phyloP scores from a whole-genome alignment of 2,797 vertebrate species.

The Setipinna tenuifilis region DNA sequence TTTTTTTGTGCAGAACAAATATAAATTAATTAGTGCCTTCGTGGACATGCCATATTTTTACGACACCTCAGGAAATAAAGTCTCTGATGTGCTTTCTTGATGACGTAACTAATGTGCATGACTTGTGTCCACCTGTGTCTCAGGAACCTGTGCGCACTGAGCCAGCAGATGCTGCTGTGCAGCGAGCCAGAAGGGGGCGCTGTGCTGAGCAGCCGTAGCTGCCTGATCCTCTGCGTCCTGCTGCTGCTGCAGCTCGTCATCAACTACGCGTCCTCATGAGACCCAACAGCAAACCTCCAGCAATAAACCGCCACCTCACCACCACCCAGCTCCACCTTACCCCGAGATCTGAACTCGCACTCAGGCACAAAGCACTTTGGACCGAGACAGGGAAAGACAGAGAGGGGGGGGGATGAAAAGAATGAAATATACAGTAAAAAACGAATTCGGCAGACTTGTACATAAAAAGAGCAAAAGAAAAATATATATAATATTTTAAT shows the following conservation, averaged over 20 bases:
- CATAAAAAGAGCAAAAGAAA: slow-evolving; percentile 7
- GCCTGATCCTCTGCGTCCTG: slow-evolving; percentile 86
- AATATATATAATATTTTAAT: slow-evolving; percentile 33
- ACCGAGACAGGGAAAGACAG: slow-evolving; percentile 39
- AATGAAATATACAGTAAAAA: not conserved
- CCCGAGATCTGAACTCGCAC: slow-evolving; percentile 69
- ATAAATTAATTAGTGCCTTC: too few species aligned
- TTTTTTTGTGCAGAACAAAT: too few species aligned
- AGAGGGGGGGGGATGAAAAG: not conserved
- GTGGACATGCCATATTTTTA: too few species aligned
- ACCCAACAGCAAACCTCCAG: slow-evolving; percentile 29
- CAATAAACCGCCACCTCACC: slow-evolving; percentile 21
- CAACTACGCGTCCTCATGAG: slow-evolving; percentile 87
- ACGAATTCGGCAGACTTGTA: slow-evolving; percentile 16
- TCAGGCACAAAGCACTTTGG: slow-evolving; percentile 81
- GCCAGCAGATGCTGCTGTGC: slow-evolving; percentile 69
- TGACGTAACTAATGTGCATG: not conserved
- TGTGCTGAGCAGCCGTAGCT: slow-evolving; percentile 80
- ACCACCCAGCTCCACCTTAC: slow-evolving; percentile 55
- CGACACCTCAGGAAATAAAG: too few species aligned
- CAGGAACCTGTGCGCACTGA: slow-evolving; percentile 85
- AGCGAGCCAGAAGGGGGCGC: slow-evolving; percentile 67
- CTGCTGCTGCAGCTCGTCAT: slow-evolving; percentile 87
- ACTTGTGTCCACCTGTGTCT: not conserved
- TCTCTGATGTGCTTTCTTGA: too few species aligned